Evolutionary conservation across 2,888 invertebrate species (phyloP), one percentile per base, ranked within the genome.

Genomic region (Cryptocheilus praepositus): DNA sequence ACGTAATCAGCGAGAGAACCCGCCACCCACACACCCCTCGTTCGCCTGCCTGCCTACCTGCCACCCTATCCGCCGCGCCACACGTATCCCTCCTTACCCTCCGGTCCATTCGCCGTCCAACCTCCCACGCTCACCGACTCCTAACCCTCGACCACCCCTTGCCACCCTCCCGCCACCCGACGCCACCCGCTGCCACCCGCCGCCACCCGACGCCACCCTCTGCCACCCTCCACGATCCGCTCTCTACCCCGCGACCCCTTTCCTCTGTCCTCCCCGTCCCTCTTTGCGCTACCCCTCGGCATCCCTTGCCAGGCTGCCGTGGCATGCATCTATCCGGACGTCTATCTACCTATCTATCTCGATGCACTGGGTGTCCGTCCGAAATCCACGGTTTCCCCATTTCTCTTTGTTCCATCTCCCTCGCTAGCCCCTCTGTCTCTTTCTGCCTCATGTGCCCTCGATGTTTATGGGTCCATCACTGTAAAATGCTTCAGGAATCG

Each of bases 1-100:
- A 88, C 88, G 87, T 88, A 88, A 88, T 88, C 88, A 88, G 87
- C 86, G 86, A 87, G 87, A 88, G 88, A 85, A 86, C 85, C 82
- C 70, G 85, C 77, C 79, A 76, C 74, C 75, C 80, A 74, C 66
- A 70, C 80, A 61, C 75, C 77, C 61, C 52, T 76, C 57, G 64
- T 56, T 67, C 46, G 54, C 67, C 73, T 65, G 64, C 64, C 76
- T 68, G 70, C 74, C 76, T 67, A 68, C 75, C 73, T 61, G 62
- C 73, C 77, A 70, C 67, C 71, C 71, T 72, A 69, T 68, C 74
- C 71, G 61, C 61, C 75, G 66, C 68, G 73, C 60, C 73, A 68
- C 68, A 71, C 76, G 70, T 78, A 79, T 71, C 74, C 80, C 74
- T 76, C 73, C 74, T 72, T 74, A 64, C 63, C 66, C 68, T 66